Conservation (phyloP, 2,888 invertebrate species). For the Sussaba pulchella region DNA sequence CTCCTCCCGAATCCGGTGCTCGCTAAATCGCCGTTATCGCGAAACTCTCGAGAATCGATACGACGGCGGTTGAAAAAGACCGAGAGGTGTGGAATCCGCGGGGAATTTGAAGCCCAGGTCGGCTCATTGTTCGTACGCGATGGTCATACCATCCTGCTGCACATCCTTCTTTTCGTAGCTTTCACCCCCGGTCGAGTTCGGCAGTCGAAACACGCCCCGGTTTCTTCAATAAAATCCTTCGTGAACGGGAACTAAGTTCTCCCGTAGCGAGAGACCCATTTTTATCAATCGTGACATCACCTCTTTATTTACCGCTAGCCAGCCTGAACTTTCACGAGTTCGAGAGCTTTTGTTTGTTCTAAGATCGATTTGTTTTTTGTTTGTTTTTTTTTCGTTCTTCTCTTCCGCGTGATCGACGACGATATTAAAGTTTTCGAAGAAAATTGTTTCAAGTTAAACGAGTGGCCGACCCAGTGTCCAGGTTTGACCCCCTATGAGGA, state of each 20-base stretch:
- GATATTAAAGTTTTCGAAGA: background rate
- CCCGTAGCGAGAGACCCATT: conserved; percentile 23
- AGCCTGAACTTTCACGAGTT: conserved; percentile 21
- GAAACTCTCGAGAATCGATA: conserved; percentile 48
- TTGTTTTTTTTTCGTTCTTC: too few relatives aligned
- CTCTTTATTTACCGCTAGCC: background rate
- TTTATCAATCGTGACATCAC: conserved; percentile 45
- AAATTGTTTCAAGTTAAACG: background rate
- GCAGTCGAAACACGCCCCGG: conserved; percentile 56
- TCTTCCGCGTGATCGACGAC: background rate
- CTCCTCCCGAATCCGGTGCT: background rate
- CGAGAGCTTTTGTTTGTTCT: too few relatives aligned
- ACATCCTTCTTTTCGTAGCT: conserved; percentile 45
- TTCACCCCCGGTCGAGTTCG: conserved; percentile 26
- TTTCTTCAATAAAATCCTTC: conserved; percentile 51
- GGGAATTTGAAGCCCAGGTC: conserved; percentile 45
- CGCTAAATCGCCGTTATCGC: conserved; percentile 45
- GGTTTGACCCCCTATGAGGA: background rate
- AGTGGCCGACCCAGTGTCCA: too few relatives aligned
- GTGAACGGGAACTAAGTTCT: conserved; percentile 35
- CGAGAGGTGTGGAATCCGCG: conserved; percentile 27
- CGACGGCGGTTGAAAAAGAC: conserved; percentile 27
- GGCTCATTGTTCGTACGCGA: conserved; percentile 48
- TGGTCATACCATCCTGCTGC: conserved; percentile 31
- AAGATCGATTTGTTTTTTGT: conserved; percentile 2